These are phyloP conservation scores for Campylomormyrus tamandua DNA, from an alignment of 2,113 vertebrate species.

Conservation along the genomic window DNA sequence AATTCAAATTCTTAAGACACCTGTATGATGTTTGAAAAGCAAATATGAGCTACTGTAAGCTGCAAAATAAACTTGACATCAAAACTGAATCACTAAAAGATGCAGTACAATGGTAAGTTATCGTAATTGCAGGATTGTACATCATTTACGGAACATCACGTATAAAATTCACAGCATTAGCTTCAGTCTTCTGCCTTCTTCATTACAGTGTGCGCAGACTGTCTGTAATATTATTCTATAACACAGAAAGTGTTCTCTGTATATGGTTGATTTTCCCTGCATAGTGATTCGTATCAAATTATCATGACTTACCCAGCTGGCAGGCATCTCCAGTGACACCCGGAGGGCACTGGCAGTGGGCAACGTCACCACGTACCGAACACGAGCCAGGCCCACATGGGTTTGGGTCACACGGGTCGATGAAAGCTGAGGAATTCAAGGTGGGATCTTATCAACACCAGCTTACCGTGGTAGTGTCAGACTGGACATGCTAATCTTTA, in stretches of 20 bases:
- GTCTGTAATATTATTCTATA: background rate
- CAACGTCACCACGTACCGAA: constrained; percentile 38
- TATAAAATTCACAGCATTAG: background rate
- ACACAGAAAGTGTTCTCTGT: background rate
- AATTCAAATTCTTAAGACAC: background rate
- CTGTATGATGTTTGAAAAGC: background rate
- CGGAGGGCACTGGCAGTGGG: constrained; percentile 45
- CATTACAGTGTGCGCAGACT: background rate
- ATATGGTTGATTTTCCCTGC: background rate
- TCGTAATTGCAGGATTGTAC: background rate
- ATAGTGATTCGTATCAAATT: background rate
- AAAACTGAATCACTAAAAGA: background rate
- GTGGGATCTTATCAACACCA: background rate
- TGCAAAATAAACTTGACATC: background rate
- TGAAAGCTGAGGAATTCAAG: constrained; percentile 22
- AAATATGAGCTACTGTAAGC: background rate
- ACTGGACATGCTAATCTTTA: background rate
- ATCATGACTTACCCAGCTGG: constrained; percentile 43
- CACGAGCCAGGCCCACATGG: constrained; percentile 53
- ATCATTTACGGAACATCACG: background rate
- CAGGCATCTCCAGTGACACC: constrained; percentile 43
- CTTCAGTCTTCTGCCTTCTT: background rate
- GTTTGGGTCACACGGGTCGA: constrained; percentile 52
- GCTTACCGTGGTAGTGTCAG: background rate
- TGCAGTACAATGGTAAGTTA: background rate